phyloP scores from a whole-genome alignment of 2,888 invertebrate species.

The Deilephila porcellus region DNA sequence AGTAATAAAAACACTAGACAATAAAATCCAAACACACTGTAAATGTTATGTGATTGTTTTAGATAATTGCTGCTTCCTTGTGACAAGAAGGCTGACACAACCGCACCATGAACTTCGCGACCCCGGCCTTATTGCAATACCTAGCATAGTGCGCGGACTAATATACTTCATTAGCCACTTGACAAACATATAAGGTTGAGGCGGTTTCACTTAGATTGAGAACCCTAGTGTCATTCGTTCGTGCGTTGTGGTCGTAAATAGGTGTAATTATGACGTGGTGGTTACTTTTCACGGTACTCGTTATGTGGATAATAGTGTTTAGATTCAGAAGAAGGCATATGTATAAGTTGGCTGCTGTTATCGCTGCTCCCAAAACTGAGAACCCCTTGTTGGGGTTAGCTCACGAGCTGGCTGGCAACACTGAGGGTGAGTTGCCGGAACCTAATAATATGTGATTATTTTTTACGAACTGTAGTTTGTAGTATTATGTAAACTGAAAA shows the following conservation, averaged over 20 bases:
- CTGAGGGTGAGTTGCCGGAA: constrained; percentile 58
- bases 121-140: constrained; percentile 38
- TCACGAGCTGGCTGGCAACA: constrained; percentile 56
- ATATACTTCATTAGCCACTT: not conserved
- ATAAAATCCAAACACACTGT: not conserved
- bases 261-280: constrained; percentile 56
- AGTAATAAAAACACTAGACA: constrained; percentile 2
- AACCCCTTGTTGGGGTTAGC: constrained; percentile 63
- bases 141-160: not conserved
- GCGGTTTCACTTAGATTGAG: constrained; percentile 34
- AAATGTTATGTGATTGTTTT: not conserved
- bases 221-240: constrained; percentile 34
- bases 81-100: constrained; percentile 48
- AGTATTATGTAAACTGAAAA: not conserved
- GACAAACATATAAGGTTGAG: constrained; percentile 22
- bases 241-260: constrained; percentile 27
- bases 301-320: constrained; percentile 55
- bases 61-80: constrained; percentile 20
- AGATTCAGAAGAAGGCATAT: constrained; percentile 61
- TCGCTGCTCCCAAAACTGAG: constrained; percentile 48
- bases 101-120: constrained; percentile 58
- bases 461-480: not conserved
- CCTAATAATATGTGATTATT: not conserved
- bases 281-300: constrained; percentile 48
- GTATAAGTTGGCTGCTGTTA: constrained; percentile 59